Evolutionary conservation across 1,140 invertebrate genomes (phyloP), one percentile per base, ranked within the genome.

Genomic region (Sinonovacula constricta): DNA sequence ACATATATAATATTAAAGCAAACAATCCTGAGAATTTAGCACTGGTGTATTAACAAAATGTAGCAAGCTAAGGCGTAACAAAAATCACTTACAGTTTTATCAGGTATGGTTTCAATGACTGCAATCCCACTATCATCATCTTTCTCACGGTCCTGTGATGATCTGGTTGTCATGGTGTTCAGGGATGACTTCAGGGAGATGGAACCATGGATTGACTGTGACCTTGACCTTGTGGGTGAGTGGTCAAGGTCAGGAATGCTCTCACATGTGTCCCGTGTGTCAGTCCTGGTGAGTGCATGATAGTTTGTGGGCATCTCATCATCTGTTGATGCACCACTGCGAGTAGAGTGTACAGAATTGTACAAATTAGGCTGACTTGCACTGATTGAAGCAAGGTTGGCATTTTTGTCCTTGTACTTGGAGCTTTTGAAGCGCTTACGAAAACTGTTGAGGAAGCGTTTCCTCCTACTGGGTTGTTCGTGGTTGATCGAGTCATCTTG

Each of bases 321-420:
- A 36, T 76, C 72, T 7, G 72, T 76, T 18, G 72, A 76, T 31
- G 59, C n/a, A 10, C 7, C 18, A 30, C 51, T 56, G 62, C 30
- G 7, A 45, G 45, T 30, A 2, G 51, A 18, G 26, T 76, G 65
- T 0, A 74, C 71, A 28, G 68, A 30, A 12, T 53, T 62, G 26
- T 74, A 74, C 22, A 74, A 62, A 22, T 76, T 76, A 36, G 72
- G 72, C 33, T 76, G 72, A 49, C 72, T 76, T 15, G 62, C 62
- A 54, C 72, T 76, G 0, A 76, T 31, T 39, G 72, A 51, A 54
- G 63, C 72, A 33, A 76, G 63, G 63, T 76, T 76, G 22, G 62
- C 63, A 65, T 76, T 76, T 34, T 76, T 76, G 53, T 76, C 72
- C 56, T 76, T 76, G 51, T 76, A 76, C 26, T 76, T 76, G 28